Evolutionary conservation across 2,888 invertebrate species (phyloP), one percentile per base, ranked within the genome.

Genomic region (Rapana venosa): DNA sequence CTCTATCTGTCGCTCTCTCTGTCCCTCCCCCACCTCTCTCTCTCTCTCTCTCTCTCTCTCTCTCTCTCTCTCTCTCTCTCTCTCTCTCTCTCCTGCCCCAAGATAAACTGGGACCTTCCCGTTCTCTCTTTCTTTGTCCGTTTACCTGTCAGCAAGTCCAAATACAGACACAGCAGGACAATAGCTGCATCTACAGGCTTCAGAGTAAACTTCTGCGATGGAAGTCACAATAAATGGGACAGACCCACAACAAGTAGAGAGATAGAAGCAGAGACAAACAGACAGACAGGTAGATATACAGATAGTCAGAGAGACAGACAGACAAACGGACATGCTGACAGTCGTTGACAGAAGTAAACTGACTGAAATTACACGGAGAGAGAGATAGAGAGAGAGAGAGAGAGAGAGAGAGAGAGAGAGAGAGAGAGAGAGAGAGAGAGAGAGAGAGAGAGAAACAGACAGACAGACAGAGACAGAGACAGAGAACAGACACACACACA

Each of bases 11-110:
- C 47, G 2, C 4, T 47, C 47, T 47, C 4, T 47, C 47, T 47
- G 47, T 47, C 47, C 8, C 47, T 2, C 8, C 47, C 8, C 47
- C 13, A 4, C 13, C 66, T 66, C 66, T 66, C 66, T 66, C 66
- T 66, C 66, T 66, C 66, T 66, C 66, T 66, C 66, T 66, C 66
- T 66, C 66, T 66, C 66, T 66, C 66, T 66, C 66, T 66, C 66
- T 66, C 66, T 66, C 66, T 66, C 66, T 66, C 66, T 66, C 66
- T 66, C 66, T 66, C 66, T 66, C 66, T 66, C 66, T 66, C 66
- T 66, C 66, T 66, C 66, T 66, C 66, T 66, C 66, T 66, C 66
- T 66, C 66, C 66, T 66, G 66, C 66, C 20, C 66, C 66, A 66
- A 66, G 22, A 66, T 15, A 26, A 66, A 66, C 22, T 66, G 66